phyloP scores from a whole-genome alignment of 2,797 vertebrate species.

The Diplodus puntazzo region DNA sequence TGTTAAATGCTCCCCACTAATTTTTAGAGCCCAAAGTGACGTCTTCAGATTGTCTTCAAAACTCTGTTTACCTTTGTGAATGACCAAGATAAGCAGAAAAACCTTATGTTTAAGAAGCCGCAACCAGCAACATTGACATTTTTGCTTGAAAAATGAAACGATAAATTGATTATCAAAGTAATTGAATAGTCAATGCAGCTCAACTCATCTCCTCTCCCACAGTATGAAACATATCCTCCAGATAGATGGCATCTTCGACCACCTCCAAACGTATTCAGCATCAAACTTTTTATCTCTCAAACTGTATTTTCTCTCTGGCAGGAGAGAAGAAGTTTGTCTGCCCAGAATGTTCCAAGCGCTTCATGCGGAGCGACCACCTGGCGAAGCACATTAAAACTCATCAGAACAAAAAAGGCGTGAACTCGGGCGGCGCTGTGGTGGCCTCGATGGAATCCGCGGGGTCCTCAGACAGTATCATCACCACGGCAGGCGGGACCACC shows the following conservation, averaged over 20 bases:
- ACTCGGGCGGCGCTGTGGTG: conserved; percentile 92
- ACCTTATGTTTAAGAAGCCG: too few relatives aligned
- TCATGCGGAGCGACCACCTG: conserved; percentile 99
- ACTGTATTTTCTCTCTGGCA: conserved; percentile 74
- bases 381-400: conserved; percentile 99
- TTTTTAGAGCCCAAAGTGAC: too few relatives aligned
- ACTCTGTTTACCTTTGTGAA: too few relatives aligned
- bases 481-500: conserved; percentile 96
- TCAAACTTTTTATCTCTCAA: conserved; percentile 33
- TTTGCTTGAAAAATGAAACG: too few relatives aligned
- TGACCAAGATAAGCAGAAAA: too few relatives aligned
- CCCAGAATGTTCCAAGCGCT: conserved; percentile 98
- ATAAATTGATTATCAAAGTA: too few relatives aligned
- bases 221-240: neutral
- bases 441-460: conserved; percentile 92
- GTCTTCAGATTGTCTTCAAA: too few relatives aligned
- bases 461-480: conserved; percentile 95
- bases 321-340: conserved; percentile 99
- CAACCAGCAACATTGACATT: too few relatives aligned
- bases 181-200: too few relatives aligned
- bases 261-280: conserved; percentile 37
- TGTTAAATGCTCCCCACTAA: too few relatives aligned
- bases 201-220: neutral
- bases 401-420: conserved; percentile 99
- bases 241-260: conserved; percentile 16